These are phyloP conservation scores for Enteromius unitaeniatus DNA, from an alignment of 2,797 vertebrate species.

Conservation along the genomic window DNA sequence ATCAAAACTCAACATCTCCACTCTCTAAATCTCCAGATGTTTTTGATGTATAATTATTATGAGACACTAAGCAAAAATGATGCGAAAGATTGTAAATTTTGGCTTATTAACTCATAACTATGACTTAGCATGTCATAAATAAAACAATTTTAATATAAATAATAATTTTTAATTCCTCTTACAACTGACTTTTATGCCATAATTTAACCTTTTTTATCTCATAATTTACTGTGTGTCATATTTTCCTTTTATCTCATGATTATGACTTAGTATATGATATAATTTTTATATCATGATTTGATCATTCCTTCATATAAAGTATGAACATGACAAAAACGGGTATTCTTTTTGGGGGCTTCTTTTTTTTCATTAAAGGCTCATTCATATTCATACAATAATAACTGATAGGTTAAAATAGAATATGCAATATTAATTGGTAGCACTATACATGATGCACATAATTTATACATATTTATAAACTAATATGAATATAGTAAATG, in stretches of 20 bases:
- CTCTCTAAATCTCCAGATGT: neutral
- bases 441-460: neutral
- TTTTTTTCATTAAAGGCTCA: too few relatives aligned
- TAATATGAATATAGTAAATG: neutral
- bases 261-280: neutral
- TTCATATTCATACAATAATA: too few relatives aligned
- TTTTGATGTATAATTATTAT: too few relatives aligned
- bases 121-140: neutral
- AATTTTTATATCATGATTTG: neutral
- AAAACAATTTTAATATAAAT: neutral
- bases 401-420: too few relatives aligned
- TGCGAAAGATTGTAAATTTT: neutral
- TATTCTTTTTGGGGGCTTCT: too few relatives aligned
- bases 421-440: too few relatives aligned
- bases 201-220: neutral
- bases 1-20: neutral
- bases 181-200: neutral
- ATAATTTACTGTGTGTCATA: neutral
- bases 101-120: neutral
- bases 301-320: neutral
- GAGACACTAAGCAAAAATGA: neutral
- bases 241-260: neutral
- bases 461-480: neutral
- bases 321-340: neutral
- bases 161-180: neutral